These are phyloP conservation scores for Parasteatoda tepidariorum DNA, from an alignment of 1,140 invertebrate genomes.

Conservation along the genomic window DNA sequence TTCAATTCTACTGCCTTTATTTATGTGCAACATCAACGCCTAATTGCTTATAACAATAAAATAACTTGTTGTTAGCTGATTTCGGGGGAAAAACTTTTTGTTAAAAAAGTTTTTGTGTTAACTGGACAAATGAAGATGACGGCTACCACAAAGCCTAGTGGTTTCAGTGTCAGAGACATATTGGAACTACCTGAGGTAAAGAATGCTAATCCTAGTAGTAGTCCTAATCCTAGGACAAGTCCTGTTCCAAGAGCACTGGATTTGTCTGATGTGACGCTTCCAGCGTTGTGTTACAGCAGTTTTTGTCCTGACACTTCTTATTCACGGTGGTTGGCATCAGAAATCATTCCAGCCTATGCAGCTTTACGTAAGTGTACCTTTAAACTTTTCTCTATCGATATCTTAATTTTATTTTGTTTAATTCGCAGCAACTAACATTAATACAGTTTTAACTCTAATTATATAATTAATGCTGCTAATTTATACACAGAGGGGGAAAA, in stretches of 20 bases:
- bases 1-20: too few species aligned
- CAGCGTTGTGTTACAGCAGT: slow-evolving; percentile 33
- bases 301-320: slow-evolving; percentile 39
- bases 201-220: neutral
- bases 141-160: slow-evolving; percentile 29
- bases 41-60: too few species aligned
- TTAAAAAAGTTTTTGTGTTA: neutral
- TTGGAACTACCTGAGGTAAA: slow-evolving; percentile 50
- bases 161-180: slow-evolving; percentile 57
- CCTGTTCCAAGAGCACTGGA: slow-evolving; percentile 25
- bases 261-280: slow-evolving; percentile 40
- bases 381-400: neutral
- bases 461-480: too few species aligned
- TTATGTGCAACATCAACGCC: too few species aligned
- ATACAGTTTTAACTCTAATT: too few species aligned
- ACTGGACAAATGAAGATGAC: slow-evolving; percentile 15
- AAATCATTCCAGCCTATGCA: slow-evolving; percentile 43
- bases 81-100: too few species aligned
- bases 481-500: too few species aligned
- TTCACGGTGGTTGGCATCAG: slow-evolving; percentile 41
- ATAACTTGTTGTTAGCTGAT: too few species aligned
- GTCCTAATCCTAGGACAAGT: neutral
- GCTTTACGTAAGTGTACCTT: slow-evolving; percentile 41
- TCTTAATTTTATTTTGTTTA: neutral
- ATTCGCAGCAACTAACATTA: too few species aligned